These are phyloP conservation scores for Neuroterus valhalla DNA, from an alignment of 1,140 invertebrate genomes.

Conservation along the genomic window DNA sequence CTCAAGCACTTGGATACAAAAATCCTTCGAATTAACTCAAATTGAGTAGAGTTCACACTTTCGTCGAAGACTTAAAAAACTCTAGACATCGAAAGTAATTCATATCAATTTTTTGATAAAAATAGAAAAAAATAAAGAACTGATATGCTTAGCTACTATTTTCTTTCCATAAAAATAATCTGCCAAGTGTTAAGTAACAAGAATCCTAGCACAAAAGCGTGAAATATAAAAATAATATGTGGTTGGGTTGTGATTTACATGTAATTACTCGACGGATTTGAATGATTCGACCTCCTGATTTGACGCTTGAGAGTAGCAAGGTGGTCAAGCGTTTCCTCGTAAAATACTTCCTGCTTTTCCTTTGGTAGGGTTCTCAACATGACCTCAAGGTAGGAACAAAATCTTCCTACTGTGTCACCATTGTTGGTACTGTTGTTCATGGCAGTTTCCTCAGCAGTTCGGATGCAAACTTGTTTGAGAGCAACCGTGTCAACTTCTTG, in stretches of 20 bases:
- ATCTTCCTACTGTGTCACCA: conserved; percentile 2
- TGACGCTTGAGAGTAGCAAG: conserved; percentile 3
- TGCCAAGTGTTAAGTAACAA: too few species aligned
- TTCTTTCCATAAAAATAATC: too few species aligned
- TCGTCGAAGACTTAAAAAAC: too few species aligned
- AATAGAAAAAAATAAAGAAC: too few species aligned
- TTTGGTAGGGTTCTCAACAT: conserved; percentile 8
- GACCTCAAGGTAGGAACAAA: conserved; percentile 11
- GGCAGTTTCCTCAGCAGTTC: neutral
- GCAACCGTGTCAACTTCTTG: neutral
- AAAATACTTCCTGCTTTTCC: conserved; percentile 21
- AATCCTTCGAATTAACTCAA: too few species aligned
- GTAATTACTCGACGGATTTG: conserved; percentile 6
- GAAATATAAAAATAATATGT: neutral
- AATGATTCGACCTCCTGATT: conserved; percentile 23
- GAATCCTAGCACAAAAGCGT: neutral
- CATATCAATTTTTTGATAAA: too few species aligned
- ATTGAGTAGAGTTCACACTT: too few species aligned
- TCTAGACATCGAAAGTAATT: too few species aligned
- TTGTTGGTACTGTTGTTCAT: neutral
- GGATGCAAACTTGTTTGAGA: neutral
- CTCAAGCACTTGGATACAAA: too few species aligned
- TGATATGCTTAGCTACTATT: too few species aligned
- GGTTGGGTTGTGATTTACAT: neutral
- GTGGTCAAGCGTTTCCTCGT: conserved; percentile 3